Conservation (phyloP, 2,888 invertebrate genomes). For the Watsonalla cultraria region DNA sequence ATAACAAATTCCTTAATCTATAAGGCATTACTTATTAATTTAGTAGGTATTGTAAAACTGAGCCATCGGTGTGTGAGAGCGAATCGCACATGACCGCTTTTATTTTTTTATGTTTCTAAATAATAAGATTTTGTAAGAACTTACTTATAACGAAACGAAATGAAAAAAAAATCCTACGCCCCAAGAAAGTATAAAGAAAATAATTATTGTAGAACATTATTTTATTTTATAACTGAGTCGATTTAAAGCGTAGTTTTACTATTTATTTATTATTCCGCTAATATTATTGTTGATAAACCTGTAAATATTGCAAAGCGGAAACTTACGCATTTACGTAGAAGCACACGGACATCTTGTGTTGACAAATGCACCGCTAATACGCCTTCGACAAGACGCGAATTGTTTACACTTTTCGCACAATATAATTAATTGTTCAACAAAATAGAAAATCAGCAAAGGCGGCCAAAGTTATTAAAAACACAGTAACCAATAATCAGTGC, state of each 20-base stretch:
- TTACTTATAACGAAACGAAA: too few relatives aligned
- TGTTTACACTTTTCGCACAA: constrained; percentile 25
- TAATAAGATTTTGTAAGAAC: too few relatives aligned
- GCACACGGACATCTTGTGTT: constrained; percentile 82
- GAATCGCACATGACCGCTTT: too few relatives aligned
- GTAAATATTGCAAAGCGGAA: constrained; percentile 29
- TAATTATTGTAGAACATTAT: too few relatives aligned
- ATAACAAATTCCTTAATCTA: too few relatives aligned
- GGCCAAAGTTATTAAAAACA: constrained; percentile 64
- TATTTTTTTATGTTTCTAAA: too few relatives aligned
- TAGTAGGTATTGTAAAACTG: too few relatives aligned
- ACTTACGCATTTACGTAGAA: constrained; percentile 86
- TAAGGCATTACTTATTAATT: too few relatives aligned
- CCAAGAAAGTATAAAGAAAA: too few relatives aligned
- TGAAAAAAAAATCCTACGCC: too few relatives aligned
- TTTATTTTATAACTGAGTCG: too few relatives aligned
- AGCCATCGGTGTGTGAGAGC: too few relatives aligned
- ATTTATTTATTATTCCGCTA: neutral
- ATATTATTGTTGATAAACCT: neutral
- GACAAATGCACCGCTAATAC: constrained; percentile 28
- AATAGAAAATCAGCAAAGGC: constrained; percentile 52
- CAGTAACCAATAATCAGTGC: constrained; percentile 75
- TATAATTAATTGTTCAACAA: constrained; percentile 35
- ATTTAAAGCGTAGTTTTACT: neutral
- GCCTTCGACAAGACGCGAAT: constrained; percentile 34